Conservation (phyloP, 2,888 invertebrate species). For the Plebejus melissa region DNA sequence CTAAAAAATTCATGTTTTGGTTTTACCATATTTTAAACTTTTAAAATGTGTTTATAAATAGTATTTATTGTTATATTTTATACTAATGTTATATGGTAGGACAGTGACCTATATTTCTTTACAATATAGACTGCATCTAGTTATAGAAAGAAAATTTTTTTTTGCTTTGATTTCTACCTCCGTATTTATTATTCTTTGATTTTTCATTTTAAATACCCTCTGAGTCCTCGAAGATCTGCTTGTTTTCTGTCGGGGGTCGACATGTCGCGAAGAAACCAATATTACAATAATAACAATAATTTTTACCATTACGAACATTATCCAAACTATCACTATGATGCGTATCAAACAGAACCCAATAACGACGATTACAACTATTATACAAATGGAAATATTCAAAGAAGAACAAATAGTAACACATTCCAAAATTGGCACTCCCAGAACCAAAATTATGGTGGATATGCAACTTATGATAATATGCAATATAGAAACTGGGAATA, state of each 20-base stretch:
- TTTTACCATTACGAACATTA: neutral
- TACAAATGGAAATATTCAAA: neutral
- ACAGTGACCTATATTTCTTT: too few species aligned
- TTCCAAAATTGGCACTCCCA: neutral
- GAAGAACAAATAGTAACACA: neutral
- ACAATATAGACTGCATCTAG: too few species aligned
- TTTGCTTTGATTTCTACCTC: too few species aligned
- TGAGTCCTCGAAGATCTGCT: neutral
- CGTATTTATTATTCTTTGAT: too few species aligned
- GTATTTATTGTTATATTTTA: too few species aligned
- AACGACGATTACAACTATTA: neutral
- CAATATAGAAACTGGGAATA: neutral
- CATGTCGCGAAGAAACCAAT: slow-evolving; percentile 18
- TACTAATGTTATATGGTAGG: too few species aligned
- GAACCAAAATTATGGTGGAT: slow-evolving; percentile 9
- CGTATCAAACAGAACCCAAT: neutral
- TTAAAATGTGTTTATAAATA: too few species aligned
- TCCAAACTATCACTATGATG: neutral
- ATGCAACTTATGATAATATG: neutral
- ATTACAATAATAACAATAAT: neutral
- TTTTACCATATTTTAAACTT: too few species aligned
- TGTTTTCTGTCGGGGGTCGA: neutral
- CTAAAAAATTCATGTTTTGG: too few species aligned
- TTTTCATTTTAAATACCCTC: too few species aligned
- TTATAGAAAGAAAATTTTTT: too few species aligned